These are phyloP conservation scores for Anadara kagoshimensis DNA, from an alignment of 1,140 invertebrate species.

Conservation along the genomic window DNA sequence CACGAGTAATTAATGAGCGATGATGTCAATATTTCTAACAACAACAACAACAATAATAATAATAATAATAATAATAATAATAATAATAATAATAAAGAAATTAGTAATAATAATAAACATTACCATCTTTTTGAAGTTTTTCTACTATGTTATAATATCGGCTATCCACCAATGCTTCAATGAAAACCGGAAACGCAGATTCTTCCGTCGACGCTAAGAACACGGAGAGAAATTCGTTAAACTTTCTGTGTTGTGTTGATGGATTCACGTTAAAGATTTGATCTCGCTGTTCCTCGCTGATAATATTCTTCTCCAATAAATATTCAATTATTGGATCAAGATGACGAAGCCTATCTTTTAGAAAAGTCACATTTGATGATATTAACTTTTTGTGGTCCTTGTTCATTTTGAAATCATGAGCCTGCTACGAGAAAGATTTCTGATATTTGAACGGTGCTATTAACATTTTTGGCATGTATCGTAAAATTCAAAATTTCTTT, in stretches of 20 bases:
- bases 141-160: conserved; percentile 43
- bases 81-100: too few relatives aligned
- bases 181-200: conserved; percentile 29
- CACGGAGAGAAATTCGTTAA: conserved; percentile 40
- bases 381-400: conserved; percentile 37
- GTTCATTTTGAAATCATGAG: conserved; percentile 28
- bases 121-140: conserved; percentile 42
- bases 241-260: conserved; percentile 40
- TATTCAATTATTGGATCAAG: conserved; percentile 34
- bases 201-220: conserved; percentile 31
- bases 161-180: conserved; percentile 33
- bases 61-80: too few relatives aligned
- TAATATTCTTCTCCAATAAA: conserved; percentile 30
- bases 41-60: too few relatives aligned
- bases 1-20: too few relatives aligned
- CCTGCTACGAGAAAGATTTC: too few relatives aligned
- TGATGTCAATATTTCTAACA: too few relatives aligned
- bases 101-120: not conserved
- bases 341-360: conserved; percentile 38
- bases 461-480: too few relatives aligned
- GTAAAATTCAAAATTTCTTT: too few relatives aligned
- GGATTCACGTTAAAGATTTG: conserved; percentile 32
- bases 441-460: too few relatives aligned
- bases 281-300: conserved; percentile 34
- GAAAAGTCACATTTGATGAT: conserved; percentile 43